phyloP scores from a whole-genome alignment of 1,140 invertebrate genomes.

The Uloborus diversus region DNA sequence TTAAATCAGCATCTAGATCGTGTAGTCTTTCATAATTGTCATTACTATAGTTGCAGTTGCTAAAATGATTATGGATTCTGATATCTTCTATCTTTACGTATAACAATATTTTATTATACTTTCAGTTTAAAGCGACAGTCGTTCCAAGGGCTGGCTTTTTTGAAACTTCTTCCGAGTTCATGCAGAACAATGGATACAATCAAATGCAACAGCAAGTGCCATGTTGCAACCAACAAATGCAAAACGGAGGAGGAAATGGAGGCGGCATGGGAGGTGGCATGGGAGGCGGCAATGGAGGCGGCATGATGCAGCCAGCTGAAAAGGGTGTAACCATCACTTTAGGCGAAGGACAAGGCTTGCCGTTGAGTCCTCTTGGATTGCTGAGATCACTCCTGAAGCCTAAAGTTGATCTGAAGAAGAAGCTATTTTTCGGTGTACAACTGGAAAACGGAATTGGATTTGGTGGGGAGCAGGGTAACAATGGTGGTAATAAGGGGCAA shows the following conservation, averaged over 20 bases:
- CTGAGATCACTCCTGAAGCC: constrained; percentile 22
- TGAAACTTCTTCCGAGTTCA: background rate
- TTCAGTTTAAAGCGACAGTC: no score
- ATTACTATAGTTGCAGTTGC: no score
- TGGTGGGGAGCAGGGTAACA: constrained; percentile 18
- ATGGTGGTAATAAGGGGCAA: background rate
- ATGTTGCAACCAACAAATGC: background rate
- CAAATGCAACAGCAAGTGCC: background rate
- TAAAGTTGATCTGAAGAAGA: constrained; percentile 42
- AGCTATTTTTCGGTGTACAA: constrained; percentile 47
- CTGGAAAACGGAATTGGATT: constrained; percentile 47
- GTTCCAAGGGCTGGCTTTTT: background rate
- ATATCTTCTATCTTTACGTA: no score
- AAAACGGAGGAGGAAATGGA: no score
- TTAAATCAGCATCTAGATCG: no score
- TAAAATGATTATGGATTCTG: no score
- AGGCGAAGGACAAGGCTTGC: constrained; percentile 19
- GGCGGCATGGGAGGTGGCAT: background rate
- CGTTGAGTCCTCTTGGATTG: constrained; percentile 18
- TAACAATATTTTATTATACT: no score
- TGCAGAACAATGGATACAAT: background rate
- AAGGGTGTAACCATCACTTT: constrained; percentile 20
- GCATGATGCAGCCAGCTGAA: background rate
- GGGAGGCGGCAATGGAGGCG: background rate
- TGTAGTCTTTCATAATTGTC: no score